Conservation (phyloP, 64 coral and sea anemone species). For the Montipora efflorescens region DNA sequence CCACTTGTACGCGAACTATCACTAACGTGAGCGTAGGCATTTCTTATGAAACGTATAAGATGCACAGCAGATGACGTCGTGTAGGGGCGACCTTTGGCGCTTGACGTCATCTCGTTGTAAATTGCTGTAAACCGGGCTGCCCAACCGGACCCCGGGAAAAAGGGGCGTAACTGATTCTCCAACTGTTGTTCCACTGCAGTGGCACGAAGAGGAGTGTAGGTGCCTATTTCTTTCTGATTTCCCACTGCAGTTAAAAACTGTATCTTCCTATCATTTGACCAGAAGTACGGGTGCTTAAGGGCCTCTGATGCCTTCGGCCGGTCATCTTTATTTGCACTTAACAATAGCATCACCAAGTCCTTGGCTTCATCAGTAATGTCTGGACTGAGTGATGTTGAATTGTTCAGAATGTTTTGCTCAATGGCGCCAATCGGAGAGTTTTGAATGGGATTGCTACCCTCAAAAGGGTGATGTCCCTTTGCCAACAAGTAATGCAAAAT, state of each 20-base stretch:
- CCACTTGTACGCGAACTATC: neutral
- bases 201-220: neutral
- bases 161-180: conserved; percentile 12
- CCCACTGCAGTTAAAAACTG: conserved; percentile 31
- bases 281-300: conserved; percentile 57
- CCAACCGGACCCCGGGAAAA: conserved; percentile 11
- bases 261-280: conserved; percentile 67
- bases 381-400: neutral
- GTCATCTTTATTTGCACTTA: neutral
- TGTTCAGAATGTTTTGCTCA: conserved; percentile 14
- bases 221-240: conserved; percentile 51
- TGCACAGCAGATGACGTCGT: conserved; percentile 23
- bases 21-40: conserved; percentile 62
- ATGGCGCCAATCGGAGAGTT: neutral
- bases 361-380: conserved; percentile 32
- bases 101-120: conserved; percentile 42
- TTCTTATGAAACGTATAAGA: conserved; percentile 64
- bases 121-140: conserved; percentile 18
- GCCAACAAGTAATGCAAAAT: conserved; percentile 72
- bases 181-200: conserved; percentile 31
- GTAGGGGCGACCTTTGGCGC: conserved; percentile 32
- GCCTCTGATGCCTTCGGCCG: conserved; percentile 37
- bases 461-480: conserved; percentile 54
- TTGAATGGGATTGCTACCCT: neutral
- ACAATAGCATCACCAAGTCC: conserved; percentile 36